Evolutionary conservation across 2,113 vertebrate genomes (phyloP).

Genomic region (Caranx ignobilis): DNA sequence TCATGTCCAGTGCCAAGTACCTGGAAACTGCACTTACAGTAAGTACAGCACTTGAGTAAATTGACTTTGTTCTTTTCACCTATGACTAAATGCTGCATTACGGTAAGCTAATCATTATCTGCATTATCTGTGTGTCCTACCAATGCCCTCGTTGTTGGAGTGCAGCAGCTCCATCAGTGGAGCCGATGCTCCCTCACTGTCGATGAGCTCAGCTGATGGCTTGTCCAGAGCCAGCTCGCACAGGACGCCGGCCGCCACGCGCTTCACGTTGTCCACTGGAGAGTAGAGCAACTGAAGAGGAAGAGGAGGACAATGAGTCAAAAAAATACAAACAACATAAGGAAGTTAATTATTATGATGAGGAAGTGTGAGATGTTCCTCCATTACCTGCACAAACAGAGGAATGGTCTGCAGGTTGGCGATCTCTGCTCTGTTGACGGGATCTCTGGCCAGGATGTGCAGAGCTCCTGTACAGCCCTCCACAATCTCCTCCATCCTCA

Average conservation of each 20-base stretch:
- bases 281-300: conserved; percentile 92
- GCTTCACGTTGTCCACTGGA: conserved; percentile 97
- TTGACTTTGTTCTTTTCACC: conserved; percentile 26
- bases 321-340: background rate
- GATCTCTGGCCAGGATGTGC: conserved; percentile 95
- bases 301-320: background rate
- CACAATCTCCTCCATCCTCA: conserved; percentile 98
- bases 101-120: conserved; percentile 1
- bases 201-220: conserved; percentile 90
- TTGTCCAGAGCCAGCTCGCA: conserved; percentile 98
- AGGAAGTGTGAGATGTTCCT: background rate
- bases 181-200: conserved; percentile 92
- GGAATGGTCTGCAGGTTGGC: conserved; percentile 93
- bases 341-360: background rate
- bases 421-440: conserved; percentile 89
- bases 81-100: conserved; percentile 31
- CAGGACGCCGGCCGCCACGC: conserved; percentile 93
- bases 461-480: conserved; percentile 96
- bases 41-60: conserved; percentile 31
- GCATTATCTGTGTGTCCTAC: conserved; percentile 80
- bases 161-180: conserved; percentile 96
- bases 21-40: conserved; percentile 39
- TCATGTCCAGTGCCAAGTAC: background rate
- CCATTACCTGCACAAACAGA: conserved; percentile 93
- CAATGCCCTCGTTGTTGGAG: conserved; percentile 96